Conservation (phyloP, 2,113 vertebrate genomes). For the Heterochromis multidens region DNA sequence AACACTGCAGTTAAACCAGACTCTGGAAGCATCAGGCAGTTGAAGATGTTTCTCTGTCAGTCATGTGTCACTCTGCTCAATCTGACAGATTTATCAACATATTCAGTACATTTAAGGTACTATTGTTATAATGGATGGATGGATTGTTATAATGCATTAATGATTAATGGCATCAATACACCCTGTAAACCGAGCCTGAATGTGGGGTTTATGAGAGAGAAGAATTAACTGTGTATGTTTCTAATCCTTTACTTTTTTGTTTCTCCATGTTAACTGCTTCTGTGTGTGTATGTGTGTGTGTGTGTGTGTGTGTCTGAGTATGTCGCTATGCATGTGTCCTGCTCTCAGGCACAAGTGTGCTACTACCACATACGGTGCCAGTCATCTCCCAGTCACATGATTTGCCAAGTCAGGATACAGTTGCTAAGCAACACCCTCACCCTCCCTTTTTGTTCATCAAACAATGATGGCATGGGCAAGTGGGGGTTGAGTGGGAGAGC, state of each 20-base stretch:
- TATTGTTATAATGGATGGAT: background rate
- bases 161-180: rapidly evolving
- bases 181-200: rapidly evolving
- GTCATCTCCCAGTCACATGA: constrained; percentile 37
- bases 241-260: background rate
- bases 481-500: background rate
- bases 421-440: constrained; percentile 54
- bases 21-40: background rate
- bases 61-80: background rate
- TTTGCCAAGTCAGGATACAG: constrained; percentile 41
- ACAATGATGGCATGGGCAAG: constrained; percentile 12
- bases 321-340: background rate
- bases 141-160: background rate
- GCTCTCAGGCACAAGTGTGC: constrained; percentile 4
- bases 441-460: constrained; percentile 10
- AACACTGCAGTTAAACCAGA: constrained; percentile 9
- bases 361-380: constrained; percentile 26
- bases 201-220: background rate
- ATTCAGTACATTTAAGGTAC: background rate
- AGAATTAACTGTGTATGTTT: background rate
- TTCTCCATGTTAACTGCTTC: background rate
- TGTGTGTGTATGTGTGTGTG: background rate
- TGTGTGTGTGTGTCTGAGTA: background rate
- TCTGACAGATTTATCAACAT: background rate
- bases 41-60: background rate